Percentiles rank a stretch among this genome's conserved stretches.
phyloP scores from a whole-genome alignment of 2,113 vertebrate genomes.

The Cottus gobio region DNA sequence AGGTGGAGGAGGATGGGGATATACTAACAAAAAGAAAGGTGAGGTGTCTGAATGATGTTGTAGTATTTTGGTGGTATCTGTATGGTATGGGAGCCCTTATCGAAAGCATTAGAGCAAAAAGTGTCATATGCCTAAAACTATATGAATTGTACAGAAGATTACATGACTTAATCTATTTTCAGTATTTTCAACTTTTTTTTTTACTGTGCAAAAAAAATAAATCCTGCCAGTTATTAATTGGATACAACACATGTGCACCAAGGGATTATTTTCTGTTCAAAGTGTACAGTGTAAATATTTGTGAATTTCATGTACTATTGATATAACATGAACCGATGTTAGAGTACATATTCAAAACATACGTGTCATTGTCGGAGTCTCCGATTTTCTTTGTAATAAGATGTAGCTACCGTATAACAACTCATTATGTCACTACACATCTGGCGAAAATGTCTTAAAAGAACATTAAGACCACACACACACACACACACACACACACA shows the following conservation, averaged over 20 bases:
- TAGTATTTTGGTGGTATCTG: not conserved
- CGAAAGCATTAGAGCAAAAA: not conserved
- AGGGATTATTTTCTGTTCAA: not conserved
- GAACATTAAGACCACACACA: not conserved
- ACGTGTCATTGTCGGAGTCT: not conserved
- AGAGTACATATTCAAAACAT: not conserved
- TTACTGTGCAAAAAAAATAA: not conserved
- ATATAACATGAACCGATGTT: not conserved
- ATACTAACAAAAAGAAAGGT: conserved; percentile 10
- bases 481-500: conserved; percentile 6
- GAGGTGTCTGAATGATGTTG: not conserved
- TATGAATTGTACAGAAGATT: not conserved
- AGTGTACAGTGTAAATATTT: not conserved
- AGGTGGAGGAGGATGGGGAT: conserved; percentile 10
- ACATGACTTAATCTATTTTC: not conserved
- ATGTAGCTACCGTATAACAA: not conserved
- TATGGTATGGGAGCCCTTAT: not conserved
- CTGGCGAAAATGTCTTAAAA: not conserved
- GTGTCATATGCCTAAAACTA: not conserved
- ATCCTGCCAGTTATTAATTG: not conserved
- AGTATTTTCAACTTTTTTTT: not conserved
- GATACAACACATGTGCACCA: not conserved
- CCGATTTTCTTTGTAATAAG: not conserved
- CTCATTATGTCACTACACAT: conserved; percentile 3
- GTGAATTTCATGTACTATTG: not conserved